A percentile compares a stretch with the other conserved stretches of the same genome.
Conservation (phyloP, 2,113 vertebrate genomes). For the Paracanthobrama guichenoti region DNA sequence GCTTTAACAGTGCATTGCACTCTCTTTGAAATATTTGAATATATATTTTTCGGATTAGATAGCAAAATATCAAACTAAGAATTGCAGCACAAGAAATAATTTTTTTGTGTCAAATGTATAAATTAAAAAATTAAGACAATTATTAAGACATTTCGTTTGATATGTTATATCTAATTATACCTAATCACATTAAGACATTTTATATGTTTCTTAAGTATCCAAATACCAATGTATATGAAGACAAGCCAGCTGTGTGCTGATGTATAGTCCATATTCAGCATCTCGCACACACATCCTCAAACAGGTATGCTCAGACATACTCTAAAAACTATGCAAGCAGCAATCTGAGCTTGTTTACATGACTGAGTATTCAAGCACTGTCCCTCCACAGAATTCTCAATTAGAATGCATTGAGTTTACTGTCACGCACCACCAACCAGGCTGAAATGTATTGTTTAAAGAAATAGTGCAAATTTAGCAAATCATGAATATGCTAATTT, state of each 20-base stretch:
- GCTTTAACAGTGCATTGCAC: background rate
- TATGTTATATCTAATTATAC: background rate
- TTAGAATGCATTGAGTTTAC: conserved; percentile 45
- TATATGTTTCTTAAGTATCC: background rate
- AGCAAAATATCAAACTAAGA: background rate
- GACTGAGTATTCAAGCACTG: background rate
- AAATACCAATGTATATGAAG: background rate
- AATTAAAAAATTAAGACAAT: background rate
- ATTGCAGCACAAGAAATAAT: background rate
- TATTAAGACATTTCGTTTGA: background rate
- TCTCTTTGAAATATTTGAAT: background rate
- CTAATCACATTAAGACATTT: background rate
- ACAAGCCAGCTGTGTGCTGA: background rate
- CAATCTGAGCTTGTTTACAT: background rate
- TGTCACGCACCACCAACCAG: conserved; percentile 56
- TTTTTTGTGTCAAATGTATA: background rate
- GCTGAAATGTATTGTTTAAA: conserved; percentile 73
- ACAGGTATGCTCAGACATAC: background rate
- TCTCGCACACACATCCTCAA: background rate
- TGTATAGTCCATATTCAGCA: background rate
- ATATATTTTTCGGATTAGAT: background rate
- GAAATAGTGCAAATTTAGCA: conserved; percentile 59
- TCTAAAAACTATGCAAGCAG: background rate
- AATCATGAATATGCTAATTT: background rate
- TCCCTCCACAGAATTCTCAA: background rate